phyloP scores from a whole-genome alignment of 2,113 vertebrate species.

The Saguinus midas region DNA sequence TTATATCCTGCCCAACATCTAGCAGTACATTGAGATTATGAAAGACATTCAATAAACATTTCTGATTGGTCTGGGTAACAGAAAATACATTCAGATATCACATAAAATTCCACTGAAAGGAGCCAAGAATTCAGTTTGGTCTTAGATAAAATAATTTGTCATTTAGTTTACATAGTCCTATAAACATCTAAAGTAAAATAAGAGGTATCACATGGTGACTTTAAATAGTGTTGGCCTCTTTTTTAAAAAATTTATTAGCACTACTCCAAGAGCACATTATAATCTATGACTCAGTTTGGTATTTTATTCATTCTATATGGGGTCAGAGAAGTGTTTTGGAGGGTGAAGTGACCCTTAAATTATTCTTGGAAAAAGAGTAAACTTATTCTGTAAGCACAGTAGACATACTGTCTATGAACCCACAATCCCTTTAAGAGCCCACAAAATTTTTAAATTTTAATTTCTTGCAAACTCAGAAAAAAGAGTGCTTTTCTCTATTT shows the following conservation, averaged over 20 bases:
- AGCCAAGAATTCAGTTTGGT: constrained; percentile 49
- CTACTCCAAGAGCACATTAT: no score
- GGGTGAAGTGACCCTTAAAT: background rate
- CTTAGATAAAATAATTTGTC: constrained; percentile 23
- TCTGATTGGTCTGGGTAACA: background rate
- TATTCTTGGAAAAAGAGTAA: background rate
- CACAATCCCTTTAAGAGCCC: background rate
- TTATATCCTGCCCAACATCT: background rate
- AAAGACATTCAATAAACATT: constrained; percentile 41
- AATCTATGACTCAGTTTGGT: no score
- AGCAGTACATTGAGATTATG: constrained; percentile 5
- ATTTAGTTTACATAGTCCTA: constrained; percentile 14
- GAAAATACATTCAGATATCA: constrained; percentile 38
- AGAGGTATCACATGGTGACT: background rate
- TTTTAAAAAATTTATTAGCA: background rate
- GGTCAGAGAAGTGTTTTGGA: background rate
- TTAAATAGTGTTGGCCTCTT: background rate
- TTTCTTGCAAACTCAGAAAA: background rate
- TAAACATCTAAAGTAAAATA: constrained; percentile 39
- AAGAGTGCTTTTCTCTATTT: background rate
- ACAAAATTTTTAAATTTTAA: background rate
- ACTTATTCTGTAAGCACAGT: background rate
- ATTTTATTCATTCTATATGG: no score
- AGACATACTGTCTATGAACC: background rate
- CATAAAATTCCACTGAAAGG: constrained; percentile 17